Evolutionary conservation across 2,888 invertebrate species (phyloP).

Genomic region (Clanis bilineata): DNA sequence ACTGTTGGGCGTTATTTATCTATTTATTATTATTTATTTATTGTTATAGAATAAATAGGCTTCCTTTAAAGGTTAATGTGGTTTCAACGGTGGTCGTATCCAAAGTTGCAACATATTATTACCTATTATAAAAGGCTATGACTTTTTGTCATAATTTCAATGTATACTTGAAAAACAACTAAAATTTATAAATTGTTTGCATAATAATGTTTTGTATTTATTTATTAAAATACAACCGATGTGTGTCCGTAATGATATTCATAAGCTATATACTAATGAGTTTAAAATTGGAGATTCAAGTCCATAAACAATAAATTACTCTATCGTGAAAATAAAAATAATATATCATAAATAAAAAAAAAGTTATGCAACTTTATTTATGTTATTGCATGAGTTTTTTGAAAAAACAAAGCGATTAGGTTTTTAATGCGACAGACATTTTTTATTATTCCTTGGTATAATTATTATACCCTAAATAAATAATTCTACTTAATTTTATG

Average conservation of each 20-base stretch:
- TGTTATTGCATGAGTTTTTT: constrained; percentile 9
- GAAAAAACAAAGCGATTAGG: not conserved
- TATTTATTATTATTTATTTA: too few relatives aligned
- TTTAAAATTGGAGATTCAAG: not conserved
- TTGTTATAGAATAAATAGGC: too few relatives aligned
- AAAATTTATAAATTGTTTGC: too few relatives aligned
- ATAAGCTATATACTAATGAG: not conserved
- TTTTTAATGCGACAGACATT: constrained; percentile 55
- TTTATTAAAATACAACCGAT: too few relatives aligned
- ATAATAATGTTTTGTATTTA: too few relatives aligned
- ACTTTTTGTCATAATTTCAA: too few relatives aligned
- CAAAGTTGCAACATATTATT: too few relatives aligned
- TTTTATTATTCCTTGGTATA: constrained; percentile 52
- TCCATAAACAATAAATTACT: not conserved
- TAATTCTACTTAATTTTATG: constrained; percentile 74
- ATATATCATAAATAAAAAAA: not conserved
- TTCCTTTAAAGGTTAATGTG: too few relatives aligned
- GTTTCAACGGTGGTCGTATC: too few relatives aligned
- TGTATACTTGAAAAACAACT: too few relatives aligned
- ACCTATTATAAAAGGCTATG: too few relatives aligned
- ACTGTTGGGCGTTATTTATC: too few relatives aligned
- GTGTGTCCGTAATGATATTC: not conserved
- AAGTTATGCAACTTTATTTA: not conserved
- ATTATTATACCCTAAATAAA: constrained; percentile 56
- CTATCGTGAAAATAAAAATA: not conserved